Evolutionary conservation across 2,797 vertebrate species (phyloP).

Genomic region (Iguana delicatissima): DNA sequence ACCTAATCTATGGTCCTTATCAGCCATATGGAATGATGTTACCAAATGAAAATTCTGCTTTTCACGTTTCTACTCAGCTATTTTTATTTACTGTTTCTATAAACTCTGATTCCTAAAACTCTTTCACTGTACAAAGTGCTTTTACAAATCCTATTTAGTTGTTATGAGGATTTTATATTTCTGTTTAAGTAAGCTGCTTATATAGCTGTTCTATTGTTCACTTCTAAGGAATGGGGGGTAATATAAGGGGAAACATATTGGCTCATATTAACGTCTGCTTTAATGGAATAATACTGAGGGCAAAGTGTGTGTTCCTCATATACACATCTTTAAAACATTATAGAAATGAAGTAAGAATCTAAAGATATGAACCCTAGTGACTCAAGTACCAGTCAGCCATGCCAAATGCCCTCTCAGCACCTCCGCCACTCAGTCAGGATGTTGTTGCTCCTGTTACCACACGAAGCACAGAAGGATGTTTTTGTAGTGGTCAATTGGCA

Average conservation of each 20-base stretch:
- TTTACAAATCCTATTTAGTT: constrained; percentile 27
- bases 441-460: not conserved
- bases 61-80: constrained; percentile 64
- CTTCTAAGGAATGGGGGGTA: constrained; percentile 55
- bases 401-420: constrained; percentile 9
- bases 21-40: constrained; percentile 65
- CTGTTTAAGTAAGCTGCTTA: constrained; percentile 65
- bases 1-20: constrained; percentile 29
- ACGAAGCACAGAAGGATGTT: not conserved
- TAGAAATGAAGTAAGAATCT: constrained; percentile 5
- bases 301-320: constrained; percentile 20
- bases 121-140: constrained; percentile 18
- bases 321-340: constrained; percentile 46
- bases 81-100: constrained; percentile 44
- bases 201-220: constrained; percentile 67
- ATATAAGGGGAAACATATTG: constrained; percentile 61
- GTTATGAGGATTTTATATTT: constrained; percentile 65
- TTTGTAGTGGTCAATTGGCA: not conserved
- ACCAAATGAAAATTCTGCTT: constrained; percentile 71
- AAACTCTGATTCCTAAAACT: not conserved
- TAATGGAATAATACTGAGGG: constrained; percentile 49
- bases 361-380: constrained; percentile 3
- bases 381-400: not conserved
- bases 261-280: constrained; percentile 41
- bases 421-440: not conserved